Evolutionary conservation across 2,888 invertebrate species (phyloP).

Genomic region (Oxycera nigricornis): DNA sequence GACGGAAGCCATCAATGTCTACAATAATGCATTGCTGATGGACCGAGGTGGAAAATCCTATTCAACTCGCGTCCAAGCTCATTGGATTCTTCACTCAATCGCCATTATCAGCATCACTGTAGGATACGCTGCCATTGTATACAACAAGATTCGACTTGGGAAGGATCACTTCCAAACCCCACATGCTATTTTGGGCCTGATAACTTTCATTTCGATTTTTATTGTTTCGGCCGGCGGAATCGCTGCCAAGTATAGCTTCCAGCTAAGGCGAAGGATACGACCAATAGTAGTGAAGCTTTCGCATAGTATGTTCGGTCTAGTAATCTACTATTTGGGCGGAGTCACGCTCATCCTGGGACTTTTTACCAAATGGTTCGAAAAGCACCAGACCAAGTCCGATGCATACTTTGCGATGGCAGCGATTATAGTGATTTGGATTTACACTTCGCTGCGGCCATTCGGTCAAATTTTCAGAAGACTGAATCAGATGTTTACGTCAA

Average conservation of each 20-base stretch:
- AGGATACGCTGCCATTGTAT: constrained; percentile 30
- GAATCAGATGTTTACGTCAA: constrained; percentile 22
- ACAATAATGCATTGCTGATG: neutral
- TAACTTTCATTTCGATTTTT: constrained; percentile 25
- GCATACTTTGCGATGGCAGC: constrained; percentile 5
- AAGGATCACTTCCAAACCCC: constrained; percentile 30
- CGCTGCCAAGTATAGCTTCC: constrained; percentile 26
- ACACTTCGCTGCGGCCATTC: neutral
- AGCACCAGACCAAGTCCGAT: neutral
- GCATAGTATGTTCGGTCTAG: constrained; percentile 3
- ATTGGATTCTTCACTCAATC: constrained; percentile 24
- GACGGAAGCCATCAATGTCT: constrained; percentile 23
- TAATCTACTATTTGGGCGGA: constrained; percentile 13
- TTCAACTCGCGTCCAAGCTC: constrained; percentile 10
- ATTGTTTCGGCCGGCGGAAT: constrained; percentile 13
- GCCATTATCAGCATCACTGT: neutral
- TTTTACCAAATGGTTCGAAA: constrained; percentile 34
- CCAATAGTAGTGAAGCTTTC: constrained; percentile 17
- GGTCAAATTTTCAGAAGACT: constrained; percentile 12
- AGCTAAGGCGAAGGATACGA: constrained; percentile 20
- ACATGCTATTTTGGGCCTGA: constrained; percentile 38
- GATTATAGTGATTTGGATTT: constrained; percentile 19
- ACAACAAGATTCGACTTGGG: constrained; percentile 17
- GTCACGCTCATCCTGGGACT: constrained; percentile 13
- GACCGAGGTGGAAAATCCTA: neutral